Evolutionary conservation across 1,140 invertebrate species (phyloP), one percentile per base, ranked within the genome.

Genomic region (Temnothorax nylanderi): DNA sequence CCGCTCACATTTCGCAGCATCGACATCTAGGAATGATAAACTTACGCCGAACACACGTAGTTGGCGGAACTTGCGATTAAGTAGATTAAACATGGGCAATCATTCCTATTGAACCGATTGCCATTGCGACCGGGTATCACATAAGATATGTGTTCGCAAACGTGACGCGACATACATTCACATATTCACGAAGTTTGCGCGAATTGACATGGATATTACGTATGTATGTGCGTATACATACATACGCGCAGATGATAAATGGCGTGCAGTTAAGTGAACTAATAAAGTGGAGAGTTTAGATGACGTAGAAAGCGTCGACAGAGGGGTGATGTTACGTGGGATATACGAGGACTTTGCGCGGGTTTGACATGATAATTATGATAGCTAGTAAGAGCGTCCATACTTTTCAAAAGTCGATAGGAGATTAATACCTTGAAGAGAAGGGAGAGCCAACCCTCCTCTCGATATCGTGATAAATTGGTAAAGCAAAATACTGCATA

Each of bases 261-360:
- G 67, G 26, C 41, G 21, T 56, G 32, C 8, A 62, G 54, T 75
- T 51, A 60, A 74, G 56, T 47, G 41, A 47, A 75, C 54, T 84
- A 62, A 84, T 84, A 75, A 84, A 84, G 54, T 60, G 41, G 54
- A 58, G 41, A 32, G 56, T 75, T 26, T 75, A 74, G 67, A 54
- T 37, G 67, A 71, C 16, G n/a, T 18, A 44, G 41, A 60, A 75
- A 84, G 56, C 34, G 62, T 54, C 60, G 60, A 51, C 44, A 51
- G 26, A 49, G 6, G 26, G 41, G 4, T 47, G 49, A 49, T 16
- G 65, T 2, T 56, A 44, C 16, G 37, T 32, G 8, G 26, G 41
- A 60, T 69, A 54, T 54, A 54, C 13, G 7, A 60, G 54, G 34
- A 74, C 21, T 21, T 71, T 4, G 8, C 21, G 16, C 49, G 37